Base-by-base conservation (phyloP, 1,140 invertebrate species). In the Rhizoglyphus robini region DNA sequence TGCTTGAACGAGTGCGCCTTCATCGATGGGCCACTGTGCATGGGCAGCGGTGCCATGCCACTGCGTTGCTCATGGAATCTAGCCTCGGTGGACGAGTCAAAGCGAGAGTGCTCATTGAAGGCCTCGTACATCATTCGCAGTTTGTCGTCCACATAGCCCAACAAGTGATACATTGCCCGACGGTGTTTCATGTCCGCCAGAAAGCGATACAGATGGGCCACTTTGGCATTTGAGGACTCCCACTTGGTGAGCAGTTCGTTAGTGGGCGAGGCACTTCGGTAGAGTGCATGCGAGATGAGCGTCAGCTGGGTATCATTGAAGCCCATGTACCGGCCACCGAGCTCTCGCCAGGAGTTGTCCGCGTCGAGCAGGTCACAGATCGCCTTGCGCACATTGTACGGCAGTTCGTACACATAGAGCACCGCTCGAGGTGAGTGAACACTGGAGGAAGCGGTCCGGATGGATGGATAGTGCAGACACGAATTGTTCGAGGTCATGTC, bases 171-270 rank as follows among this genome's bases (percentile, higher is more conserved):
- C 81, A 91, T 84, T 2, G 84, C 84, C 69, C 83, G 79, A 70
- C 84, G 84, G 69, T 88, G 82, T 68, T 84, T 79, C 82, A 89
- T 87, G 70, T 75, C 76, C 27, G 75, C 84, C 3, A 88, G 77
- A 25, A 86, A 72, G 1, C 83, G 76, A 74, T 89, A 90, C 4
- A 94, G 75, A 74, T 88, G 85, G 51, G 83, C 74, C 1, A 88
- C 81, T 20, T 83, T 84, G 69, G 90, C 87, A 76, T 90, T 91
- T 63, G 84, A 80, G 69, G 84, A 81, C 4, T 86, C 85, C 87
- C 87, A 93, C 58, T 81, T 75, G 34, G 78, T 82, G 23, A 94
- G 76, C 3, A 94, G 77, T 70, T 85, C 81, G 70, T 86, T 81
- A 0, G 86, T 83, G 0, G 88, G 87, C 66, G 88, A 87, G 31